phyloP scores from a whole-genome alignment of 1,140 invertebrate genomes.

The Parapsyche elsis region DNA sequence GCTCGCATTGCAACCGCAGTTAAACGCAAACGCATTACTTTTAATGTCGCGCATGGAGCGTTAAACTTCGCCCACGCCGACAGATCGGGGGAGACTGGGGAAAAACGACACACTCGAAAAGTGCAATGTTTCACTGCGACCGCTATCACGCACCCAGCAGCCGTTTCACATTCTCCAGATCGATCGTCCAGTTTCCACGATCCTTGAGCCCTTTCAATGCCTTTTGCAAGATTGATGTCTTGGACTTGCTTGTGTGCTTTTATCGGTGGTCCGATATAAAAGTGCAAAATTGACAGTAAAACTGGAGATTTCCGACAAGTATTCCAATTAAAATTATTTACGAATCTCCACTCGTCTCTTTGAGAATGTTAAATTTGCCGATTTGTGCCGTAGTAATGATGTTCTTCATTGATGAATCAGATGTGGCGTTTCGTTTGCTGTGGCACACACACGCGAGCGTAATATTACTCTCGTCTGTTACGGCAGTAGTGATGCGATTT shows the following conservation, averaged over 20 bases:
- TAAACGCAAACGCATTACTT: slow-evolving; percentile 40
- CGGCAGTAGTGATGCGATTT: slow-evolving; percentile 9
- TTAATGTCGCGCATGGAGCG: slow-evolving; percentile 38
- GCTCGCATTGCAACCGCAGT: slow-evolving; percentile 2
- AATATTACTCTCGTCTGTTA: neutral
- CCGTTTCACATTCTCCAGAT: neutral
- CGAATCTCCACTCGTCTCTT: neutral
- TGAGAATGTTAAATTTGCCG: neutral
- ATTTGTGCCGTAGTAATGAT: too few relatives aligned
- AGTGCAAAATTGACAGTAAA: neutral
- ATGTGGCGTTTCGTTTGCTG: neutral
- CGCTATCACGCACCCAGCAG: neutral
- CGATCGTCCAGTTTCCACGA: neutral
- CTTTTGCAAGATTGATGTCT: slow-evolving; percentile 22
- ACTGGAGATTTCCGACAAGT: neutral
- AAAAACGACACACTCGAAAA: neutral
- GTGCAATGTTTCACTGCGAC: neutral
- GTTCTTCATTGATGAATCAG: too few relatives aligned
- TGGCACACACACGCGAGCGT: neutral
- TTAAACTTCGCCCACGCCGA: slow-evolving; percentile 38
- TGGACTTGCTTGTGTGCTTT: too few relatives aligned
- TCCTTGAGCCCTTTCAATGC: slow-evolving; percentile 16
- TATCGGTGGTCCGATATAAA: too few relatives aligned
- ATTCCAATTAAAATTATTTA: neutral
- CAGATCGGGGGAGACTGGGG: neutral